Base-by-base conservation (phyloP, 2,113 vertebrate genomes). In the Gobius niger region DNA sequence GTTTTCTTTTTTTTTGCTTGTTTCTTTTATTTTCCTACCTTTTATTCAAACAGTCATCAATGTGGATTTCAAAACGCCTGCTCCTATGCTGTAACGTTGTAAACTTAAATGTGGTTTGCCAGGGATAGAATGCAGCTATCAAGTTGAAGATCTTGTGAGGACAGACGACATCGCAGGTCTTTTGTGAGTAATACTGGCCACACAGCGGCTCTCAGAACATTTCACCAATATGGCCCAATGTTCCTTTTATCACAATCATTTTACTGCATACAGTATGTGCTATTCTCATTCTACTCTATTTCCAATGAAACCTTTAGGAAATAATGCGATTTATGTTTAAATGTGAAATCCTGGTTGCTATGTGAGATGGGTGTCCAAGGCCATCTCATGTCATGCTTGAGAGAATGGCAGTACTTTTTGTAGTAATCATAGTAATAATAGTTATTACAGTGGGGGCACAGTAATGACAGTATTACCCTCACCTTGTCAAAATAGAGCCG, bases 171-270 rank as follows among this genome's bases (percentile, higher is more conserved):
- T 42, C 76, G 67, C 34, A 13, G 50, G 72, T 78, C 76, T 54
- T 80, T 82, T 73, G 79, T 75, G 73, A 80, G 76, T 74, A 82
- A 82, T 66, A 69, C 67, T 76, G 73, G 77, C 73, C 77, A 68
- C 71, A 63, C 6, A 69, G 41, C 77, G 66, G 65, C 76, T 81
- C 79, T 82, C 50, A 52, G 71, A 65, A 64, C 65, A 74, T 85
- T 84, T 83, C 66, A 52, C 42, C 66, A 77, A 85, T 63, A 85
- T 69, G 67, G 72, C 16, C 66, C 63, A 65, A 69, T 86, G 84
- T 75, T 73, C 72, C 60, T 67, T 68, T 60, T 34, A 56, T 65
- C 65, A 80, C 49, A 66, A 62, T 14, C 53, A 62, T 60, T 34
- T 34, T 34, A 34, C 24, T 34, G 24, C 24, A 34, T 34, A 34